Percentiles rank a stretch among this genome's conserved stretches.
These are phyloP conservation scores for Acanthaster planci DNA, from an alignment of 35 echinoderm and acorn worm genomes.

Conservation along the genomic window DNA sequence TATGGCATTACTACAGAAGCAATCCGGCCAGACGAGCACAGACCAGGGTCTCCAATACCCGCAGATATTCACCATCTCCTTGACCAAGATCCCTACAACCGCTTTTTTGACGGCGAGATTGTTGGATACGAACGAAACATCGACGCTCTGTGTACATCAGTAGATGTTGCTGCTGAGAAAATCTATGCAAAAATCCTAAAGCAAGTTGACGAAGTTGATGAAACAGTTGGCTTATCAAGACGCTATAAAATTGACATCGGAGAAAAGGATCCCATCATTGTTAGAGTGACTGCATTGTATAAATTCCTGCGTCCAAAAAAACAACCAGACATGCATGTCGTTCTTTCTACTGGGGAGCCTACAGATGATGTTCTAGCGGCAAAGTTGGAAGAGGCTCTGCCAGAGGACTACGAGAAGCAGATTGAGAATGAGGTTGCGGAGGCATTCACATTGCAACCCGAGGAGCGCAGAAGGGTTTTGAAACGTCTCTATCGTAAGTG, in stretches of 20 bases:
- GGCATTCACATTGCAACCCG: conserved; percentile 14
- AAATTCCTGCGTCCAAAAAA: conserved; percentile 48
- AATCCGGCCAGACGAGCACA: not conserved
- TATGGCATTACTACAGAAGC: not conserved
- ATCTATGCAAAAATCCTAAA: conserved; percentile 32
- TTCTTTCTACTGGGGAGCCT: conserved; percentile 23
- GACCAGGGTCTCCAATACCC: conserved; percentile 26
- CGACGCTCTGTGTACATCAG: not conserved
- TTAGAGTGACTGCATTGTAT: conserved; percentile 13
- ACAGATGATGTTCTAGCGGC: not conserved
- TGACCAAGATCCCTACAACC: conserved; percentile 48
- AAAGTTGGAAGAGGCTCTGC: not conserved
- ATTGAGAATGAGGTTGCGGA: conserved; percentile 32
- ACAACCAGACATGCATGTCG: conserved; percentile 28
- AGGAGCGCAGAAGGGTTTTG: conserved; percentile 24
- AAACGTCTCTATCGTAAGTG: conserved; percentile 35
- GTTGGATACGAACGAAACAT: conserved; percentile 14
- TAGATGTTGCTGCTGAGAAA: not conserved
- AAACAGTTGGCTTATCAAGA: not conserved
- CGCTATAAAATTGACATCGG: conserved; percentile 47
- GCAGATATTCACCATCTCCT: conserved; percentile 38
- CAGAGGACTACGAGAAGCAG: conserved; percentile 1
- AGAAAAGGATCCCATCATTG: conserved; percentile 6
- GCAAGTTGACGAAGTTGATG: not conserved
- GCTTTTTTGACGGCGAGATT: conserved; percentile 12